Conservation (phyloP, 2,888 invertebrate species). For the Blomia tropicalis region DNA sequence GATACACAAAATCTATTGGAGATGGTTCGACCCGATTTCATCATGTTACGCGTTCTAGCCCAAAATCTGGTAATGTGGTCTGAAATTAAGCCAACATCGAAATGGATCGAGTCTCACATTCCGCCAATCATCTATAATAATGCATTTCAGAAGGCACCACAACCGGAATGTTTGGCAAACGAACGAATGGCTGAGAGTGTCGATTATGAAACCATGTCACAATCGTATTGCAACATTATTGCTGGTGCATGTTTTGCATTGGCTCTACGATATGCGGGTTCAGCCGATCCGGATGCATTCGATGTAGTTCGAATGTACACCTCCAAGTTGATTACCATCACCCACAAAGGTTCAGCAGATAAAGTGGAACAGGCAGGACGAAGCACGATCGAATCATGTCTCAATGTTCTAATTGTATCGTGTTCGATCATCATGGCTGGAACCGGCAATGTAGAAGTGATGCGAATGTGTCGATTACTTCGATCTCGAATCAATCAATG, state of each 20-base stretch:
- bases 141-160: slow-evolving; percentile 46
- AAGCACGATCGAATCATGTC: slow-evolving; percentile 70
- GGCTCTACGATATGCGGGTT: slow-evolving; percentile 82
- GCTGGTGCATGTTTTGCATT: slow-evolving; percentile 86
- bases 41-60: slow-evolving; percentile 61
- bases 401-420: slow-evolving; percentile 57
- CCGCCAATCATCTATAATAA: slow-evolving; percentile 52
- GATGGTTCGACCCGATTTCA: slow-evolving; percentile 73
- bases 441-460: slow-evolving; percentile 64
- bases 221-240: slow-evolving; percentile 89
- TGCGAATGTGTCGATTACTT: slow-evolving; percentile 68
- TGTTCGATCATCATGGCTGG: slow-evolving; percentile 82
- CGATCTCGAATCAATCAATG: slow-evolving; percentile 53
- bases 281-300: slow-evolving; percentile 63
- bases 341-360: slow-evolving; percentile 50
- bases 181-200: slow-evolving; percentile 39
- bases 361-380: slow-evolving; percentile 61
- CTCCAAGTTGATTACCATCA: slow-evolving; percentile 50
- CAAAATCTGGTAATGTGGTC: slow-evolving; percentile 75
- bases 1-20: slow-evolving; percentile 76
- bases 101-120: slow-evolving; percentile 70
- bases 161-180: slow-evolving; percentile 32
- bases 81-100: slow-evolving; percentile 56
- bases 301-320: slow-evolving; percentile 52
- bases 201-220: slow-evolving; percentile 85